These are phyloP conservation scores for Botia almorhae DNA, from an alignment of 2,797 vertebrate species.

Conservation along the genomic window DNA sequence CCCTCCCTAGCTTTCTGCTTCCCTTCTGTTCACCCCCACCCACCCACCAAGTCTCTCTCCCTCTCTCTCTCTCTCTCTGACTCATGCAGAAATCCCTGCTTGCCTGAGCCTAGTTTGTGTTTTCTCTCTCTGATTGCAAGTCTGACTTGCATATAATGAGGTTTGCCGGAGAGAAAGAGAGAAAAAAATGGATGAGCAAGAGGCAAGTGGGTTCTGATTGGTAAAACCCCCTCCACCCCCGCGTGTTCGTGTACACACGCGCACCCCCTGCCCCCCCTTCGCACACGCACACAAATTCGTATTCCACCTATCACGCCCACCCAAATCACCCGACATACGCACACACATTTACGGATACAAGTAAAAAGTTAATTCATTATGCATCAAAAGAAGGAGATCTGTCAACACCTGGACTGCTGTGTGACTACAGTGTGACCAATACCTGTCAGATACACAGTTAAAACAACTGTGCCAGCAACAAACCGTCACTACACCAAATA, in stretches of 20 bases:
- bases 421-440: conserved; percentile 9
- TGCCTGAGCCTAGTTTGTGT: conserved; percentile 74
- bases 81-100: conserved; percentile 80
- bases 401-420: neutral
- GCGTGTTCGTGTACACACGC: conserved; percentile 52
- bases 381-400: conserved; percentile 10
- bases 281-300: neutral
- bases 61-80: conserved; percentile 73
- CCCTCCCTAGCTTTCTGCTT: conserved; percentile 49
- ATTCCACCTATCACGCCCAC: conserved; percentile 15
- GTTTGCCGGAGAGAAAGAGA: conserved; percentile 61
- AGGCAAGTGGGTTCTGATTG: conserved; percentile 71
- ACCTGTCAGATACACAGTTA: neutral
- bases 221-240: conserved; percentile 74
- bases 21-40: conserved; percentile 36
- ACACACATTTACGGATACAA: neutral
- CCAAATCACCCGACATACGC: neutral
- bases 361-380: conserved; percentile 27
- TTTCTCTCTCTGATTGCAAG: conserved; percentile 79
- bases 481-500: neutral
- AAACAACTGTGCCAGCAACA: neutral
- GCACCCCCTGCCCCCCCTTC: conserved; percentile 5
- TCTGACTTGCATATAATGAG: conserved; percentile 78
- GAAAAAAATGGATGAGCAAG: conserved; percentile 60
- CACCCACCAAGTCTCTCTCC: conserved; percentile 44